Evolutionary conservation across 2,797 vertebrate species (phyloP), one percentile per base, ranked within the genome.

Genomic region (Fringilla coelebs): DNA sequence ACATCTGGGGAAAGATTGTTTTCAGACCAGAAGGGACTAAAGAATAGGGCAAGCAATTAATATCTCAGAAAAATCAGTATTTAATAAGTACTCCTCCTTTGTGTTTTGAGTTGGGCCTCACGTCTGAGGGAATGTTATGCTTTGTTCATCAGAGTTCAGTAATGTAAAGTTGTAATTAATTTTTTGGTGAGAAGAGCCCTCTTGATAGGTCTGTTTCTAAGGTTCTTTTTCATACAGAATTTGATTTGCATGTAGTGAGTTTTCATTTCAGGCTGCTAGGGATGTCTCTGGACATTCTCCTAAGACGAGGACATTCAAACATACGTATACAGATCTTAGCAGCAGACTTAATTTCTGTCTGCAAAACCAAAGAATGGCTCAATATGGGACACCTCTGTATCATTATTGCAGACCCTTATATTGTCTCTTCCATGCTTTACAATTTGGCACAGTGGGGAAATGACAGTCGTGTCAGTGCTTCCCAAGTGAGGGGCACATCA

Each of bases 231-330:
- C 61, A 86, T 82, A 55, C 21, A n/a, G 68, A 87, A 83, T 55
- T 93, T 61, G 70, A 31, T 80, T 96, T 96, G 88, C 89, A 72
- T 95, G 81, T 78, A 78, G 43, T 87, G 77, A 81, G 40, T 84
- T 95, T 91, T 85, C 46, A 71, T 90, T 91, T 88, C 61, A 93
- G 77, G 93, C 90, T 97, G 93, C 88, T 97, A 48, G 26, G 43
- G 77, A 36, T 82, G 63, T 88, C 72, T 89, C 57, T 52, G 38
- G 85, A 77, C 57, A 61, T 77, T 85, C 71, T 88, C 19, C 38
- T 81, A 73, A 82, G 66, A 74, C 8, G 2, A 86, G 19, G 54
- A 78, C 54, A 67, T 88, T 84, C 60, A 87, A 85, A 76, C 20
- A 65, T 46, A 68, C 22, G 14, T 58, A 29, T 41, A 61, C 2